phyloP scores from a whole-genome alignment of 2,113 vertebrate genomes.

The Hypocryptadius cinnamomeus region DNA sequence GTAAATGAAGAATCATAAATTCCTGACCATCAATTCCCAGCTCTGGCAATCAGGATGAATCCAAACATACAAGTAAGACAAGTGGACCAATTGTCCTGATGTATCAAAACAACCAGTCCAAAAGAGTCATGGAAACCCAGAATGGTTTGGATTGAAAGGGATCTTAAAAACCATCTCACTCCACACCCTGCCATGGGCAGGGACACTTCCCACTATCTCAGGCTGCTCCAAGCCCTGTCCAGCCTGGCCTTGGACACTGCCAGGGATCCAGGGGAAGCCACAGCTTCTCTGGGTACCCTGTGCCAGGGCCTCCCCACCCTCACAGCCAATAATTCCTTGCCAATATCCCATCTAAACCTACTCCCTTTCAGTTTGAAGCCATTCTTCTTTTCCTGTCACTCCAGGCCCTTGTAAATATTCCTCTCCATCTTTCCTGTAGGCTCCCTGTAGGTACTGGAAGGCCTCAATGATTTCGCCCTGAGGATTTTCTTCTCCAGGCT shows the following conservation, averaged over 20 bases:
- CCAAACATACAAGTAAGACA: not conserved
- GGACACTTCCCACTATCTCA: not conserved
- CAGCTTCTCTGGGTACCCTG: not conserved
- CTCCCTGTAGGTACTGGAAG: not conserved
- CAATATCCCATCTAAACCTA: not conserved
- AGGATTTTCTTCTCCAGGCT: not conserved
- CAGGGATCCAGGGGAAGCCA: not conserved
- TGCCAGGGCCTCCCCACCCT: not conserved
- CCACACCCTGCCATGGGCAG: not conserved
- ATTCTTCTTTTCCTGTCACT: not conserved
- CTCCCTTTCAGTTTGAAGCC: not conserved
- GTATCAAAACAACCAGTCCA: not conserved
- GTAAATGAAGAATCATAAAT: not conserved
- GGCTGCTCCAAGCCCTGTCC: rapidly evolving
- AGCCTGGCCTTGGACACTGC: not conserved
- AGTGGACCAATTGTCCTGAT: not conserved
- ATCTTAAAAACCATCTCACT: not conserved
- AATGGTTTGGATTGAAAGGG: not conserved
- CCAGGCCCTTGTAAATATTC: not conserved
- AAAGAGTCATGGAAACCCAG: not conserved
- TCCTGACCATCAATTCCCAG: not conserved
- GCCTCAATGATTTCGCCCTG: rapidly evolving
- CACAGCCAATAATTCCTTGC: not conserved
- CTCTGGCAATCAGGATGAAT: not conserved
- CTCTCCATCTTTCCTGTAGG: not conserved